phyloP scores from a whole-genome alignment of 2,113 vertebrate species.

The Atractosteus spatula region DNA sequence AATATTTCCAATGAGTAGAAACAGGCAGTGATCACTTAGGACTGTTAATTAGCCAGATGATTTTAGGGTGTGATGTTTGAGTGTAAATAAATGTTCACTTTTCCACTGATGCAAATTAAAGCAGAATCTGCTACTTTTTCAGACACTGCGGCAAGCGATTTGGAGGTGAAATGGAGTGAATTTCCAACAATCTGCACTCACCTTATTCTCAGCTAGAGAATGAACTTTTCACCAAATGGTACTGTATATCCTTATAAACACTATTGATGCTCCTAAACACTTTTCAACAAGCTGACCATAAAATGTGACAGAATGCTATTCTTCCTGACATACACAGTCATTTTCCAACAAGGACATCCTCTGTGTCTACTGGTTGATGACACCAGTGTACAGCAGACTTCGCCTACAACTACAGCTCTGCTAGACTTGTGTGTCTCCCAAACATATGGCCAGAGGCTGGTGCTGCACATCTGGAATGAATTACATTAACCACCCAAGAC shows the following conservation, averaged over 20 bases:
- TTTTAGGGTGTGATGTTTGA: slow-evolving; percentile 27
- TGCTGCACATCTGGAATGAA: background rate
- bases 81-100: slow-evolving; percentile 31
- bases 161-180: no score
- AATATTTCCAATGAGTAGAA: background rate
- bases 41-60: slow-evolving; percentile 44
- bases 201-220: no score
- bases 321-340: background rate
- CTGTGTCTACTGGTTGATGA: no score
- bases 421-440: background rate
- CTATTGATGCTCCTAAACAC: no score
- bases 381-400: no score
- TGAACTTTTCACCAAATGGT: no score
- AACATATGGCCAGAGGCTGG: slow-evolving; percentile 1
- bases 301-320: slow-evolving; percentile 16
- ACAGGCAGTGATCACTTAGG: slow-evolving; percentile 47
- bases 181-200: no score
- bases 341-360: no score
- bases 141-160: no score
- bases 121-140: no score
- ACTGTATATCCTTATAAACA: no score
- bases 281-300: slow-evolving; percentile 2
- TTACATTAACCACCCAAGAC: slow-evolving; percentile 12
- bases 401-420: no score
- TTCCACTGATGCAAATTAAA: slow-evolving; percentile 8